A percentile compares a stretch with the other conserved stretches of the same genome.
Evolutionary conservation across 2,888 invertebrate genomes (phyloP).

Genomic region (Ditylenchus weischeri): DNA sequence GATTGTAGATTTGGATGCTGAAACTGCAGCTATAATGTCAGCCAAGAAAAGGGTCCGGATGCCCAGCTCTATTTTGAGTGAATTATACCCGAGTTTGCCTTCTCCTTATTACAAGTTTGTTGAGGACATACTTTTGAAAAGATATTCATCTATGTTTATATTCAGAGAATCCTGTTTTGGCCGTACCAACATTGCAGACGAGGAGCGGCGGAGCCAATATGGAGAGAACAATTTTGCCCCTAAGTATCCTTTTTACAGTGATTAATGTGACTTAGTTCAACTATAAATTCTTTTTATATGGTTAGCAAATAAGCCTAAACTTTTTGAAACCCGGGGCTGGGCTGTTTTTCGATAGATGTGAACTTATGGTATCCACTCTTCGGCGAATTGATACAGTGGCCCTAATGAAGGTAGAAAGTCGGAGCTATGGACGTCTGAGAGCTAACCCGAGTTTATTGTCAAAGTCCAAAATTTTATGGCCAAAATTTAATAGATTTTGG

Average conservation of each 20-base stretch:
- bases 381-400: too few relatives aligned
- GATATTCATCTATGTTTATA: constrained; percentile 11
- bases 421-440: too few relatives aligned
- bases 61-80: constrained; percentile 56
- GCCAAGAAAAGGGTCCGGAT: constrained; percentile 56
- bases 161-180: constrained; percentile 57
- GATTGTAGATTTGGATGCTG: constrained; percentile 31
- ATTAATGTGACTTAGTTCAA: background rate
- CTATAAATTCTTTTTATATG: background rate
- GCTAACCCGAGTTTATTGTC: too few relatives aligned
- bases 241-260: constrained; percentile 58
- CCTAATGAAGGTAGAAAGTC: too few relatives aligned
- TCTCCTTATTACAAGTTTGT: constrained; percentile 55
- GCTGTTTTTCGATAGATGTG: too few relatives aligned
- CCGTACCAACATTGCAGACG: constrained; percentile 51
- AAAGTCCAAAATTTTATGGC: too few relatives aligned
- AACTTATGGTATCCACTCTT: too few relatives aligned
- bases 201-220: constrained; percentile 53
- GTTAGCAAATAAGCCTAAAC: too few relatives aligned
- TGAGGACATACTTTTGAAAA: too few relatives aligned
- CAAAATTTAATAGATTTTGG: too few relatives aligned
- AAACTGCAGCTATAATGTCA: constrained; percentile 47
- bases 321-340: too few relatives aligned
- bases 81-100: constrained; percentile 57
- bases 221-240: constrained; percentile 54